Percentiles rank a stretch among this genome's conserved stretches.
phyloP scores from a whole-genome alignment of 2,888 invertebrate genomes.

The Parapristionchus giblindavisi region DNA sequence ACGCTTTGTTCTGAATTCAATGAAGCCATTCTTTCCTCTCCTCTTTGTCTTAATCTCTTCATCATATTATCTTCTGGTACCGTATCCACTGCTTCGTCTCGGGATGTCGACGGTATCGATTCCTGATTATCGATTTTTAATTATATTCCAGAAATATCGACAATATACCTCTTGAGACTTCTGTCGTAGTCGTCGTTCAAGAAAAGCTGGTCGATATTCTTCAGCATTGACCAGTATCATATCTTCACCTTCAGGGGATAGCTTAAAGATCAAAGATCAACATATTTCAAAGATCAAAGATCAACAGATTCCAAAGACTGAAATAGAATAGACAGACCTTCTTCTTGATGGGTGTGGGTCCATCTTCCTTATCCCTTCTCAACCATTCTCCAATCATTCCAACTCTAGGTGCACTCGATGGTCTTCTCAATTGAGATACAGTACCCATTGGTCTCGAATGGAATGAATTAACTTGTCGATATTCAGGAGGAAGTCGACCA shows the following conservation, averaged over 20 bases:
- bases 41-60: not conserved
- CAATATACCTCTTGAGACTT: too few species aligned
- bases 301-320: not conserved
- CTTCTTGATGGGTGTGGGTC: not conserved
- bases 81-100: not conserved
- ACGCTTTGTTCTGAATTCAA: not conserved
- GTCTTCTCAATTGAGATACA: too few species aligned
- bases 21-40: not conserved
- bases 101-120: constrained; percentile 7
- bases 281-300: too few species aligned
- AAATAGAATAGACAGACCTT: not conserved
- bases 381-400: constrained; percentile 14
- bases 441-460: too few species aligned
- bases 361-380: not conserved
- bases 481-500: not conserved
- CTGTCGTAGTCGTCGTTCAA: not conserved
- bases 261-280: too few species aligned
- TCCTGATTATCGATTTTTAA: too few species aligned
- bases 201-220: constrained; percentile 21
- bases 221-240: not conserved
- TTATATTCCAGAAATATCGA: too few species aligned
- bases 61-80: not conserved
- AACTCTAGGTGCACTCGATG: not conserved
- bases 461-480: not conserved
- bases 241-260: constrained; percentile 6